Conservation (phyloP, 2,888 invertebrate species). For the Athrips mouffetella region DNA sequence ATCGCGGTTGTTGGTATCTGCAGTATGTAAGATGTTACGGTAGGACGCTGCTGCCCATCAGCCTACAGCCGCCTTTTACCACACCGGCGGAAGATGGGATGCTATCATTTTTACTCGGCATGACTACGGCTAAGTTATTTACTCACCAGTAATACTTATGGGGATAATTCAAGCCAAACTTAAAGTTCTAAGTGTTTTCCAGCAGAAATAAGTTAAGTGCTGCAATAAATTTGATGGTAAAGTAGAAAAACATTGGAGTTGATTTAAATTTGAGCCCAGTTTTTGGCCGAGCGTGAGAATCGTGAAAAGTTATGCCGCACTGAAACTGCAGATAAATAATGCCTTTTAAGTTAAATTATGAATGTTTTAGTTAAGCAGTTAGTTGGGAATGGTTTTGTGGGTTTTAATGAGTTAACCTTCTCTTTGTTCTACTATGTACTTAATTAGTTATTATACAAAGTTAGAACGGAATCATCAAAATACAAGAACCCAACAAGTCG, state of each 20-base stretch:
- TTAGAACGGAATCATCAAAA: too few species aligned
- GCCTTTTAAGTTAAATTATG: constrained; percentile 7
- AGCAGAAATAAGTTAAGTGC: constrained; percentile 50
- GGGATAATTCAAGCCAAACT: neutral
- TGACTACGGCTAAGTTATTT: too few species aligned
- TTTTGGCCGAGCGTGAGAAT: constrained; percentile 21
- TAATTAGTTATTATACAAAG: too few species aligned
- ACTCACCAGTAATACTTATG: too few species aligned
- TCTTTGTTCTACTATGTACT: neutral
- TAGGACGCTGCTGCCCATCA: too few species aligned
- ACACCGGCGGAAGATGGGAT: too few species aligned
- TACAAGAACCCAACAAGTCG: too few species aligned
- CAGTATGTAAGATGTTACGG: too few species aligned
- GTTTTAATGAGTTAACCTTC: neutral
- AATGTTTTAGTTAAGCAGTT: neutral
- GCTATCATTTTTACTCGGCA: too few species aligned
- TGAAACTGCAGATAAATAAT: constrained; percentile 10
- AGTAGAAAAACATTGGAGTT: constrained; percentile 52
- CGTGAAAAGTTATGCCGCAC: constrained; percentile 5
- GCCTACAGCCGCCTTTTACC: too few species aligned
- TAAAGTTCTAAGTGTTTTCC: neutral
- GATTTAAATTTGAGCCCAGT: constrained; percentile 41
- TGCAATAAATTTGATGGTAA: constrained; percentile 55
- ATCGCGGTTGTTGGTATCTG: too few species aligned
- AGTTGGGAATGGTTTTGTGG: neutral